phyloP scores from a whole-genome alignment of 2,113 vertebrate species.

The Tapirus terrestris region DNA sequence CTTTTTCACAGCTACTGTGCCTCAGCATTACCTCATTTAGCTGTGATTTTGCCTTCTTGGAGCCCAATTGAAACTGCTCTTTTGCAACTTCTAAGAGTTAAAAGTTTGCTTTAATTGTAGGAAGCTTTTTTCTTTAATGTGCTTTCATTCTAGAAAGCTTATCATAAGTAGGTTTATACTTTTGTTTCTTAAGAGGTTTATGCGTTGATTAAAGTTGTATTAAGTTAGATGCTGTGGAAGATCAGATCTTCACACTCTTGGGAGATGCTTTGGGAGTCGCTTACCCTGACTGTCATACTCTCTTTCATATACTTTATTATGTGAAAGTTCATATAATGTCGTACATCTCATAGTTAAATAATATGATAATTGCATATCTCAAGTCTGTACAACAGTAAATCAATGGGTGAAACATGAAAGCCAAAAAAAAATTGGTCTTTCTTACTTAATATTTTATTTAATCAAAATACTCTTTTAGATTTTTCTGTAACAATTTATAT shows the following conservation, averaged over 20 bases:
- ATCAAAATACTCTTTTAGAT: neutral
- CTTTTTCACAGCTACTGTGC: neutral
- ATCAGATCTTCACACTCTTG: neutral
- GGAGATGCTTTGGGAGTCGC: neutral
- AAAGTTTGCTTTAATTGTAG: slow-evolving; percentile 4
- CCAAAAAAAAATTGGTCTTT: neutral
- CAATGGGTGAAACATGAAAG: neutral
- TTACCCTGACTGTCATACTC: neutral
- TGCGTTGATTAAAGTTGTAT: slow-evolving; percentile 2
- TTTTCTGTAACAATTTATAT: slow-evolving; percentile 12
- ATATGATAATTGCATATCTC: neutral
- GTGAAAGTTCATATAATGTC: neutral
- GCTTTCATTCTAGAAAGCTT: slow-evolving; percentile 15
- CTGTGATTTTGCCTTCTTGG: slow-evolving; percentile 3
- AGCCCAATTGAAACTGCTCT: neutral
- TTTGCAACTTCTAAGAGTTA: slow-evolving; percentile 30
- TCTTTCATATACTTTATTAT: slow-evolving; percentile 11
- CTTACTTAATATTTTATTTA: slow-evolving; percentile 18
- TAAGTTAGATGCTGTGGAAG: neutral
- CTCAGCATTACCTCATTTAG: neutral
- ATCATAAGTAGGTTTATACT: neutral
- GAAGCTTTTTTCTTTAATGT: slow-evolving; percentile 8
- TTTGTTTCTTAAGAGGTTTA: no score
- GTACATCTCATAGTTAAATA: neutral
- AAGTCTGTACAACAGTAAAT: neutral